phyloP scores from a whole-genome alignment of 2,797 vertebrate genomes.

The Serranus cabrilla region DNA sequence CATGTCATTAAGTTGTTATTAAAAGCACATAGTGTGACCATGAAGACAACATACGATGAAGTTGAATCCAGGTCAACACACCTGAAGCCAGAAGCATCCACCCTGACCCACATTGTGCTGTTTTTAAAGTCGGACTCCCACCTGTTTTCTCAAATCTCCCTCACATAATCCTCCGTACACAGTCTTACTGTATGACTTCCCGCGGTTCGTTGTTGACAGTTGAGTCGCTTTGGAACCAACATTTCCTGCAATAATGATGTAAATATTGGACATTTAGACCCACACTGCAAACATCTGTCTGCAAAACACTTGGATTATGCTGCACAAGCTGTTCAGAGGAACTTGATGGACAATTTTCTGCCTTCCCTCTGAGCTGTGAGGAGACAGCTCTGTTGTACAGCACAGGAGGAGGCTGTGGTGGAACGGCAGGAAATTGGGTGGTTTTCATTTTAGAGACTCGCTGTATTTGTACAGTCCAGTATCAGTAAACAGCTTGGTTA shows the following conservation, averaged over 20 bases:
- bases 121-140: slow-evolving; percentile 19
- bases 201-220: slow-evolving; percentile 30
- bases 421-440: not conserved
- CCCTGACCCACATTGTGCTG: not conserved
- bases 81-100: not conserved
- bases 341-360: not conserved
- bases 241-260: slow-evolving; percentile 49
- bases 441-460: not conserved
- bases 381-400: not conserved
- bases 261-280: slow-evolving; percentile 55
- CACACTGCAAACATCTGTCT: slow-evolving; percentile 45
- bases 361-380: not conserved
- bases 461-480: not conserved
- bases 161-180: slow-evolving; percentile 35
- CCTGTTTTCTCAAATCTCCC: slow-evolving; percentile 21
- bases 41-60: not conserved
- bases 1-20: not conserved
- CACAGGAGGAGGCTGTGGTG: not conserved
- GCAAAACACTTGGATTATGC: slow-evolving; percentile 35
- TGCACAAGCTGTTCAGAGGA: slow-evolving; percentile 47
- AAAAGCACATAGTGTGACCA: not conserved
- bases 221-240: slow-evolving; percentile 15
- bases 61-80: not conserved
- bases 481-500: slow-evolving; percentile 3
- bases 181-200: slow-evolving; percentile 14